phyloP scores from a whole-genome alignment of 2,888 invertebrate genomes.

The Agonopterix heracliana region DNA sequence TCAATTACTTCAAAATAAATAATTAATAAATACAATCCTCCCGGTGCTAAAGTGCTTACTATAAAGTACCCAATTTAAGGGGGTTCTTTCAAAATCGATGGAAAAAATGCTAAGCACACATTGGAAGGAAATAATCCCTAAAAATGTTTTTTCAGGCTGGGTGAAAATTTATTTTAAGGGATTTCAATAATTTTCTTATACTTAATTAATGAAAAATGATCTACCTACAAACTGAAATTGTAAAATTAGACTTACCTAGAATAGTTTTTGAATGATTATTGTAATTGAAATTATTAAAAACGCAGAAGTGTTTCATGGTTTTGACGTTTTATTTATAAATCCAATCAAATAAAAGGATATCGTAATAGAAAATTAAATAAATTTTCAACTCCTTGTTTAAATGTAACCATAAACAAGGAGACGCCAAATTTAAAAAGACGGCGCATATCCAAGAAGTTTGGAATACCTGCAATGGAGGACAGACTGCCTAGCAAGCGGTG shows the following conservation, averaged over 20 bases:
- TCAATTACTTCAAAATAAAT: constrained; percentile 21
- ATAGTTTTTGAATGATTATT: constrained; percentile 33
- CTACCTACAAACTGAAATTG: background rate
- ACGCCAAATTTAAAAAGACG: too few relatives aligned
- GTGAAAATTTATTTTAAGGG: constrained; percentile 40
- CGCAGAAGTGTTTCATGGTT: constrained; percentile 42
- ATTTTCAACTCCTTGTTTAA: too few relatives aligned
- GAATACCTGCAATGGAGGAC: too few relatives aligned
- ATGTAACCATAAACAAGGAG: too few relatives aligned
- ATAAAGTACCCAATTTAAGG: background rate
- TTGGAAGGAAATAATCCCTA: constrained; percentile 10
- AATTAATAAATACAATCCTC: background rate
- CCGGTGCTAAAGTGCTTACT: too few relatives aligned
- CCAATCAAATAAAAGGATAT: background rate
- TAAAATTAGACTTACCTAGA: constrained; percentile 1
- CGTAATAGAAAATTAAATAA: too few relatives aligned
- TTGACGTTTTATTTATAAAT: constrained; percentile 30
- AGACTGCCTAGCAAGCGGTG: too few relatives aligned
- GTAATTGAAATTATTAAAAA: constrained; percentile 19
- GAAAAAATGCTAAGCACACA: background rate
- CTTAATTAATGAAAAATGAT: background rate
- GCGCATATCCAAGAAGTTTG: too few relatives aligned
- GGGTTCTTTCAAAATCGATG: background rate
- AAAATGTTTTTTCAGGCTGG: constrained; percentile 57
- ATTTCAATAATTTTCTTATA: constrained; percentile 6